Base-by-base conservation (phyloP, 37 sponge, comb jelly and placozoan species). In the Halichondria panicea region DNA sequence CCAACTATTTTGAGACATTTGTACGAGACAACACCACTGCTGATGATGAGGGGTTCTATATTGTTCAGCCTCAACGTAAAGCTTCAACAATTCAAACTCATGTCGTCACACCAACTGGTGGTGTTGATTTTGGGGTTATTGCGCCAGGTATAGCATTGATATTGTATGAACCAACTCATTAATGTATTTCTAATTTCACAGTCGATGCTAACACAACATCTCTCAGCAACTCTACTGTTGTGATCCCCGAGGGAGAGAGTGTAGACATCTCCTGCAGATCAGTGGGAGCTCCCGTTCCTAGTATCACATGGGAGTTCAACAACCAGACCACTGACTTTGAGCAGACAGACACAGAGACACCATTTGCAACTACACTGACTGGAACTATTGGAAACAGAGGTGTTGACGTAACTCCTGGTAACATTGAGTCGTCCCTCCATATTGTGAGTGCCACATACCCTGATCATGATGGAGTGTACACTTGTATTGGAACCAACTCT, bases 261-360 rank as follows among this genome's bases (percentile, higher is more conserved):
- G 66, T 76, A 22, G 38, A 64, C 55, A 76, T 76, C 48, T 64
- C 77, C 65, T 83, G 84, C 36, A 50, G 44, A 13, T 65, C 76
- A 6, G 58, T 52, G 41, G 84, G 75, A 32, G 60, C 50, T 34
- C 84, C 84, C 22, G 31, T 48, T 15, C 84, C 84, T 42, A 48
- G 44, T 70, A 76, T 83, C 53, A 59, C 76, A 2, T 83, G 84
- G 84, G 35, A 7, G 46, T 33, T 76, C 32, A 25, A 46, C 2
- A 34, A 31, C 53, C 25, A 25, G 4, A 18, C 36, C 1, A 31
- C 66, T 30, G 18, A 53, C 12, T 76, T 76, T 42, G 1, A 3
- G 27, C 54, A 63, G 22, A 65, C 53, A 52, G 33, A 42, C 36
- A 5, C 50, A 38, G 77, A 63, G 34, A 37, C 21, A 27, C 41